Evolutionary conservation across 2,888 invertebrate species (phyloP), one percentile per base, ranked within the genome.

Genomic region (Ochropacha duplaris): DNA sequence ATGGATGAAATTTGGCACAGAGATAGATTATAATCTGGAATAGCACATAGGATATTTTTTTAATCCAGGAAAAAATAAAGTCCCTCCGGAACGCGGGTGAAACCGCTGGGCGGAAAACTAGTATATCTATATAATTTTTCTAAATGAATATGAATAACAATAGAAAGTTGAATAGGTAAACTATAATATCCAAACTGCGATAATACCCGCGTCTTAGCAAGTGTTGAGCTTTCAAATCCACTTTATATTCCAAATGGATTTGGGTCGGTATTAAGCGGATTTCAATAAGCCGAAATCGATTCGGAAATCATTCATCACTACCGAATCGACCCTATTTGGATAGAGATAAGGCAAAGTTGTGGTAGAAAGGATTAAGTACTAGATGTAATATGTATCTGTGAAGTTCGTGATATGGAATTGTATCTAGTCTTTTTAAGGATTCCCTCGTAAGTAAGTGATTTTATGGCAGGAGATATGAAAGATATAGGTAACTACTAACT

Each of bases 221-320:
- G 49, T 31, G 12, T 51, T 44, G 22, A 11, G 44, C 44, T 52
- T 52, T 52, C 28, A 19, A 52, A 28, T 26, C 19, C 22, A 49
- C 39, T 57, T 65, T 61, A 59, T 61, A 65, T 67, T 70, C 67
- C 26, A 28, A 6, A 61, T 56, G 61, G 62, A 58, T 67, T 60
- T 19, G 57, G 62, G 67, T 68, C 67, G 58, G 68, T 64, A 68
- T 70, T 68, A 69, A 72, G 58, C 62, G 64, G 68, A 69, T 66
- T 69, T 64, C 64, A 66, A 68, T 68, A 68, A 73, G 71, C 69
- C 62, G 51, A 66, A 71, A 68, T 71, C 75, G 71, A 73, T 68
- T 61, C 56, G 62, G 62, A 60, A 63, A 66, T 65, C 68, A 69
- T 75, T 74, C 70, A 68, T 72, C 72, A 71, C 64, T 58, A 44